phyloP scores from a whole-genome alignment of 2,113 vertebrate genomes.

The Caloenas nicobarica region DNA sequence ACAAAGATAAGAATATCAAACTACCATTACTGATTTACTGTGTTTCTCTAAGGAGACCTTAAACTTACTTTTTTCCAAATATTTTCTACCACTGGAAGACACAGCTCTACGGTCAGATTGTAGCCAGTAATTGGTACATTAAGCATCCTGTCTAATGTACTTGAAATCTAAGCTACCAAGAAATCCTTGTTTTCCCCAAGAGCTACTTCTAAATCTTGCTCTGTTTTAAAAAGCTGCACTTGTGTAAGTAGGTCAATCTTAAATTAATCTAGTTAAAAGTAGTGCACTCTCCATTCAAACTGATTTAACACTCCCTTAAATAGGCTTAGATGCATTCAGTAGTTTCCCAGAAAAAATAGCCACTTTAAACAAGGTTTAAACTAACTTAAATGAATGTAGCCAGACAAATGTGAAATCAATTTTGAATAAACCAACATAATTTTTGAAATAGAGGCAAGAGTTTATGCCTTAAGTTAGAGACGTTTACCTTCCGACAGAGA shows the following conservation, averaged over 20 bases:
- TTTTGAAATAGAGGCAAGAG: neutral
- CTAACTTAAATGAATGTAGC: neutral
- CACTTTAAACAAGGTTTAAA: slow-evolving; percentile 1
- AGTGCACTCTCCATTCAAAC: slow-evolving; percentile 21
- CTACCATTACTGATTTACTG: neutral
- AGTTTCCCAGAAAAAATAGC: neutral
- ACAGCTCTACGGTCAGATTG: neutral
- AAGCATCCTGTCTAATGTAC: neutral
- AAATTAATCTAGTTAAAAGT: slow-evolving; percentile 46
- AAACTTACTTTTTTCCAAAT: neutral
- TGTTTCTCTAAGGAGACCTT: neutral
- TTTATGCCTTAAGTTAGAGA: neutral
- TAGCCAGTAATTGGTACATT: neutral
- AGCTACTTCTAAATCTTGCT: neutral
- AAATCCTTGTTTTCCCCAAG: slow-evolving; percentile 9
- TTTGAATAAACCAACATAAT: neutral
- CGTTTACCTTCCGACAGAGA: neutral
- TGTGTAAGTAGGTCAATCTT: slow-evolving; percentile 40
- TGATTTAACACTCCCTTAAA: slow-evolving; percentile 55
- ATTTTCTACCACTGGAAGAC: neutral
- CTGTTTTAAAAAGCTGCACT: slow-evolving; percentile 24
- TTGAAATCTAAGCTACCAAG: slow-evolving; percentile 6
- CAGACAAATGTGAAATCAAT: slow-evolving; percentile 7
- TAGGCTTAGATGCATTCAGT: slow-evolving; percentile 19
- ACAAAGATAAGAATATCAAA: neutral